Evolutionary conservation across 1,140 invertebrate species (phyloP), one percentile per base, ranked within the genome.

Genomic region (Zaprionus ornatus): DNA sequence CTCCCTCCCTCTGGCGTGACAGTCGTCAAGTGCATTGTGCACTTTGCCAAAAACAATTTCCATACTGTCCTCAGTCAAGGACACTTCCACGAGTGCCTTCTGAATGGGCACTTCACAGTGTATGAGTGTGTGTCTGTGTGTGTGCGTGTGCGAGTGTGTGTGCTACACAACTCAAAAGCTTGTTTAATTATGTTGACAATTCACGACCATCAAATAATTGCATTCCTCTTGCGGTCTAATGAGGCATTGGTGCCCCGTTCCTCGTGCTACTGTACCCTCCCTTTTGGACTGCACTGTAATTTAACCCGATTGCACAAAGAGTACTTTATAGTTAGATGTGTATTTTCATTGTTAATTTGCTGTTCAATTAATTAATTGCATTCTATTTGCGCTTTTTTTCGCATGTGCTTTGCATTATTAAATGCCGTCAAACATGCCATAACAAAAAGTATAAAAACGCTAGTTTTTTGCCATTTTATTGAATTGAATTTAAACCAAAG

Each of bases 41-140:
- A 88, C 84, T 88, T 88, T 88, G 84, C 85, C 86, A 88, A 88
- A 87, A 88, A 88, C 84, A 84, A 88, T 88, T 90, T 81, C 48
- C 74, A 70, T 70, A 74, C 50, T 67, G 71, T 32, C 64, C 67
- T 59, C 67, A 67, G 56, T 77, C 74, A 77, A 77, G 74, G 74
- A 61, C 74, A 73, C 74, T 67, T 57, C 29, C 25, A 29, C 12
- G 57, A 61, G 40, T 45, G 35, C 56, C 56, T 37, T 59, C 21
- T 59, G 32, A 23, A 27, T 19, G 45, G 10, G 45, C 45, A 23
- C 45, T 50, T 50, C 4, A 27, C 10, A 37, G 52, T 65, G 40
- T 45, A 45, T 19, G 12, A 65, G 63, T 55, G 52, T 3, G 25
- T 29, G 23, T n/a, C n/a, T 60, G 55, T 66, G 23, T 59, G 59